These are phyloP conservation scores for Tachyglossus aculeatus DNA, from an alignment of 2,797 vertebrate genomes.

Conservation along the genomic window DNA sequence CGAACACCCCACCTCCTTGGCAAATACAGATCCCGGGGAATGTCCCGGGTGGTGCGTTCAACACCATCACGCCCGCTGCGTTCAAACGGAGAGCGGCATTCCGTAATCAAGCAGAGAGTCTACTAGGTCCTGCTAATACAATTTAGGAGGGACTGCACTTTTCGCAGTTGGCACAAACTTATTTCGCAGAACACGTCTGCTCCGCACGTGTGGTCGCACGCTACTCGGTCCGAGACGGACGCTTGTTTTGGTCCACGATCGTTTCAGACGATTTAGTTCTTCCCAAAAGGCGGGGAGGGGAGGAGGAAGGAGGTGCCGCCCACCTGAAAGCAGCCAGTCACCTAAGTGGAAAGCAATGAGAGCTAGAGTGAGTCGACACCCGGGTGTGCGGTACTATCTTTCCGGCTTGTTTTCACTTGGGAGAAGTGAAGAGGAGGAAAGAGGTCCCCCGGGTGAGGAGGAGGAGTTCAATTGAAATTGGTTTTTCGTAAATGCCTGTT, in stretches of 20 bases:
- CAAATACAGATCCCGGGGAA: conserved; percentile 32
- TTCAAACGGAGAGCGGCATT: conserved; percentile 30
- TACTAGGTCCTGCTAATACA: conserved; percentile 64
- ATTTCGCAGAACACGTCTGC: conserved; percentile 32
- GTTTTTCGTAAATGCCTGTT: conserved; percentile 92
- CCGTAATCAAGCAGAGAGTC: conserved; percentile 30
- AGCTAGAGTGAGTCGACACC: too few relatives aligned
- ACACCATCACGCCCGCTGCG: conserved; percentile 34
- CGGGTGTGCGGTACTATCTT: too few relatives aligned
- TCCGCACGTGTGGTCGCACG: too few relatives aligned
- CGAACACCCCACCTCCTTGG: conserved; percentile 40
- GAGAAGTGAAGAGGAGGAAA: not conserved
- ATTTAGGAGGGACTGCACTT: conserved; percentile 58
- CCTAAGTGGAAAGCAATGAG: too few relatives aligned
- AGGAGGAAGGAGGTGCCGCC: too few relatives aligned
- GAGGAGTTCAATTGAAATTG: conserved; percentile 85
- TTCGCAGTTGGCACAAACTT: conserved; percentile 24
- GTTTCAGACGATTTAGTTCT: conserved; percentile 28
- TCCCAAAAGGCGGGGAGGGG: too few relatives aligned
- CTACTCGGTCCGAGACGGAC: too few relatives aligned
- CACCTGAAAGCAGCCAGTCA: too few relatives aligned
- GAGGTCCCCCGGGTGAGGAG: not conserved
- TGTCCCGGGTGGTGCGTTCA: conserved; percentile 9
- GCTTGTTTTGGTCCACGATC: too few relatives aligned
- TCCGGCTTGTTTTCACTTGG: too few relatives aligned